phyloP scores from a whole-genome alignment of 2,888 invertebrate genomes.

The Drosophila fulvimacula region DNA sequence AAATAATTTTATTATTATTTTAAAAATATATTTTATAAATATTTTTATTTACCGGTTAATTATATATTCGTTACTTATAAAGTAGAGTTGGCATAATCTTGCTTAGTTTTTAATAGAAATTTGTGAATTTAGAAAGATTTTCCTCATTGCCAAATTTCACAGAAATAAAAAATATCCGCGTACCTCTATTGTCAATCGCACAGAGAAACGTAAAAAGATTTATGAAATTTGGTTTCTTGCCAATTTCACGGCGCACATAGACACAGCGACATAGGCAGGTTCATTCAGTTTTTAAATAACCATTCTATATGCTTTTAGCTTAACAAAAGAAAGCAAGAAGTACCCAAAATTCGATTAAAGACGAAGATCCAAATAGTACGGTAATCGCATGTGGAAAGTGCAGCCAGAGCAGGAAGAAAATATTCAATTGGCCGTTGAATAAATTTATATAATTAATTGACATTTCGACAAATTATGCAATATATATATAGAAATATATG shows the following conservation, averaged over 20 bases:
- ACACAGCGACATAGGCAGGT: constrained; percentile 34
- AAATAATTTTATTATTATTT: too few relatives aligned
- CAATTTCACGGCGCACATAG: constrained; percentile 33
- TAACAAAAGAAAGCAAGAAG: constrained; percentile 27
- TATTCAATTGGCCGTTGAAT: neutral
- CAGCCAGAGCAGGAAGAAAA: constrained; percentile 38
- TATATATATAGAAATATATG: neutral
- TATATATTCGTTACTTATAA: too few relatives aligned
- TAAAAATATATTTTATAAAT: too few relatives aligned
- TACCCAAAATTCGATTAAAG: constrained; percentile 5
- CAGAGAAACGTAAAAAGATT: constrained; percentile 18
- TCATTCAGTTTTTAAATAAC: constrained; percentile 50
- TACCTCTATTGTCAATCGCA: constrained; percentile 20
- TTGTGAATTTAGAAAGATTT: neutral
- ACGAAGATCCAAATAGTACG: constrained; percentile 9
- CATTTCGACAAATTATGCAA: constrained; percentile 21
- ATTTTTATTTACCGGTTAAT: too few relatives aligned
- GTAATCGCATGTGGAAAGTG: constrained; percentile 20
- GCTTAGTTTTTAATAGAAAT: neutral
- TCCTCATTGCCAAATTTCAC: neutral
- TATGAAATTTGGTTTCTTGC: constrained; percentile 48
- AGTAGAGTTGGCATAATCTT: too few relatives aligned
- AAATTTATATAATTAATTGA: constrained; percentile 47
- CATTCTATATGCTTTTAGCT: constrained; percentile 10
- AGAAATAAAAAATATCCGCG: neutral